These are phyloP conservation scores for Oryzias melastigma DNA, from an alignment of 2,113 vertebrate genomes.

Conservation along the genomic window DNA sequence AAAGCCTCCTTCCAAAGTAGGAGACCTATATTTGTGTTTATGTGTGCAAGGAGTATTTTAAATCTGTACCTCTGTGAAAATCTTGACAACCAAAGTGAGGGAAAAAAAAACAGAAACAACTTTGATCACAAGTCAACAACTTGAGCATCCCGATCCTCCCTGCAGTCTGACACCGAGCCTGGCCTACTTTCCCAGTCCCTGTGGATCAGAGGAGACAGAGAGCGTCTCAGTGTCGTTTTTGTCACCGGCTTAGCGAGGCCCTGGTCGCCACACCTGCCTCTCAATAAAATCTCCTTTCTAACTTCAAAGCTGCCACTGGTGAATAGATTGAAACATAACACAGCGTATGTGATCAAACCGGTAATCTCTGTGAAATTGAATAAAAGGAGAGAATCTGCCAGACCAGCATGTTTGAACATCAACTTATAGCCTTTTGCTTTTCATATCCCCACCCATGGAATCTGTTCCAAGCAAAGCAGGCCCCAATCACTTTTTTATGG, in stretches of 20 bases:
- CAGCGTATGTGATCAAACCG: constrained; percentile 46
- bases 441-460: constrained; percentile 20
- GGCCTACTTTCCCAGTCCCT: constrained; percentile 65
- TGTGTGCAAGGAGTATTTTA: constrained; percentile 33
- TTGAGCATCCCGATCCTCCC: constrained; percentile 54
- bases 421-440: constrained; percentile 36
- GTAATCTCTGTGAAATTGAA: constrained; percentile 66
- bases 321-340: constrained; percentile 48
- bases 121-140: constrained; percentile 64
- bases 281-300: constrained; percentile 45
- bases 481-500: constrained; percentile 31
- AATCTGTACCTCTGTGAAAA: constrained; percentile 32
- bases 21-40: constrained; percentile 23
- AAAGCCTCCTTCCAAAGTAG: constrained; percentile 31
- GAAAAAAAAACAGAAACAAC: constrained; percentile 25
- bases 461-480: constrained; percentile 20
- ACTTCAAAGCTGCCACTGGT: constrained; percentile 55
- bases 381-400: constrained; percentile 54
- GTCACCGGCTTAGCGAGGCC: constrained; percentile 52
- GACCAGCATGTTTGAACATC: constrained; percentile 52
- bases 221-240: constrained; percentile 48
- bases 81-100: constrained; percentile 48
- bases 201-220: constrained; percentile 52
- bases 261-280: constrained; percentile 47
- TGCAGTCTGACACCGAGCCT: constrained; percentile 57